Evolutionary conservation across 2,797 vertebrate species (phyloP).

Genomic region (Sebastes umbrosus): DNA sequence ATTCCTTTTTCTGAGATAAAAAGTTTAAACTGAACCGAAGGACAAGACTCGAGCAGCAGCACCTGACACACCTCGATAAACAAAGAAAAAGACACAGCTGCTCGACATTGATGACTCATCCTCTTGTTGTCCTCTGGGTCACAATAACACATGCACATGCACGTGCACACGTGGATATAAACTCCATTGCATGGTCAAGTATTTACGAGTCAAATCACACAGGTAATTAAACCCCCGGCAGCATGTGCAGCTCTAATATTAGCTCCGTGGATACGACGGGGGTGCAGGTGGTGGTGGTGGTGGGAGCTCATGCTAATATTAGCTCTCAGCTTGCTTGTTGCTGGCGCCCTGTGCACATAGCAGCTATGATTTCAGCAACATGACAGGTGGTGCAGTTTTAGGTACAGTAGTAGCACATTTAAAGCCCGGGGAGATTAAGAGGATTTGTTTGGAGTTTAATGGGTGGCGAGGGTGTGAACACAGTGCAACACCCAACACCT

Average conservation of each 20-base stretch:
- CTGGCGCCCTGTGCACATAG: constrained; percentile 19
- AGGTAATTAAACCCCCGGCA: constrained; percentile 69
- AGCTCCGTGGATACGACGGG: constrained; percentile 37
- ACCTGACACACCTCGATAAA: background rate
- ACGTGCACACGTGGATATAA: background rate
- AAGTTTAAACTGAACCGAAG: background rate
- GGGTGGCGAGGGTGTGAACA: background rate
- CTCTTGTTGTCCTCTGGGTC: constrained; percentile 28
- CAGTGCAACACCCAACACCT: background rate
- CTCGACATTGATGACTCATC: constrained; percentile 59
- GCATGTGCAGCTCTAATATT: constrained; percentile 60
- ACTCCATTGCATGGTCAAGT: background rate
- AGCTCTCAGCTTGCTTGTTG: constrained; percentile 62
- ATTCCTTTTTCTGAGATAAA: no score
- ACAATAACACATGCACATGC: background rate
- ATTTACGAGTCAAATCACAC: constrained; percentile 51
- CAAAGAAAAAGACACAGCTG: constrained; percentile 17
- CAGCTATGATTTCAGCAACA: constrained; percentile 45
- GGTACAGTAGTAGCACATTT: constrained; percentile 7
- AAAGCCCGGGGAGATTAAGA: constrained; percentile 3
- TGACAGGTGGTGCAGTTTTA: constrained; percentile 34
- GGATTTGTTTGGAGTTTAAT: background rate
- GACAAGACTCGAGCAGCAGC: background rate
- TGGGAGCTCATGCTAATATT: constrained; percentile 66
- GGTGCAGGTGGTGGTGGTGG: background rate